Evolutionary conservation across 1,140 invertebrate genomes (phyloP), one percentile per base, ranked within the genome.

Genomic region (Drosophila triauraria): DNA sequence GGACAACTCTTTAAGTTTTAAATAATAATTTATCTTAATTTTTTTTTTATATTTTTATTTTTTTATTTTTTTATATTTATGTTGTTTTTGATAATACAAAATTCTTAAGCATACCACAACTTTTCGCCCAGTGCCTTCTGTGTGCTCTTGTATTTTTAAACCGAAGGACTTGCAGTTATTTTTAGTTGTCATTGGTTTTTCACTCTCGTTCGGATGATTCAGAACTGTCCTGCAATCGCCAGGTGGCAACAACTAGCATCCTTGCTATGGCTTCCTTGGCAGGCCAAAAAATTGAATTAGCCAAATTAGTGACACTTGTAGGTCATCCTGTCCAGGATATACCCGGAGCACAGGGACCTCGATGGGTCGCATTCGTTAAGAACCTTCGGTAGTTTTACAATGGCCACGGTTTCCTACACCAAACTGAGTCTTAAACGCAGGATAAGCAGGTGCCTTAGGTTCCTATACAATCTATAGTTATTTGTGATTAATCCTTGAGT

Each of bases 251-350:
- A 30, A 47, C 67, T 70, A 46, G 51, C 25, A 20, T 42, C 61
- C 61, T 46, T 51, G 40, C 35, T 85, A 82, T 32, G 83, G 83
- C 82, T 86, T 86, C 82, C 54, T 71, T 68, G 62, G 25, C 63
- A 3, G 17, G 8, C 27, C 35, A 10, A 57, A 79, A 84, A 90
- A 88, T 88, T 90, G 65, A 90, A 88, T 88, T 88, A 88, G 46
- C 59, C 81, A 75, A 90, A 88, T 88, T 88, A 88, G 74, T 35
- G 65, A 58, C 85, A 88, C 84, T 88, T 88, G 82, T 90, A 72
- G 61, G 84, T 84, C 65, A 81, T 88, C 84, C 38, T 42, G 23
- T 25, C 30, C 43, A 65, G 70, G 60, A 84, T 88, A 90, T 88
- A 88, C 64, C 57, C 15, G 44, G 10, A 61, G 51, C 50, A n/a